Conservation (phyloP, 2,888 invertebrate species). For the Allophyes oxyacanthae region DNA sequence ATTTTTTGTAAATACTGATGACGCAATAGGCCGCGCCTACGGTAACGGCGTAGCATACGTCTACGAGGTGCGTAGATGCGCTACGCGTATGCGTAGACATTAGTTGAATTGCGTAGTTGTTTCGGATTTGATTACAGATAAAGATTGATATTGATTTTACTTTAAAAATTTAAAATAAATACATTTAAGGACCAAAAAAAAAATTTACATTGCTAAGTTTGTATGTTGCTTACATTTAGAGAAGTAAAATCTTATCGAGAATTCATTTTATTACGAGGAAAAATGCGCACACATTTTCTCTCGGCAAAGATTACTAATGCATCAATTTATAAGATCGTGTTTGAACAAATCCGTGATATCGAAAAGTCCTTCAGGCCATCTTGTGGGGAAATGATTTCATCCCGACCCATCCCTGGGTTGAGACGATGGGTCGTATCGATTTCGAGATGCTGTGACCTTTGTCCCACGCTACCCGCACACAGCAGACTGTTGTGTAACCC, state of each 20-base stretch:
- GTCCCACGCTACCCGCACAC: slow-evolving; percentile 28
- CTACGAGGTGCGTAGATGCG: slow-evolving; percentile 60
- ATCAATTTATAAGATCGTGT: slow-evolving; percentile 38
- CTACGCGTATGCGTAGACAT: slow-evolving; percentile 50
- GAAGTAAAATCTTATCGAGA: slow-evolving; percentile 6
- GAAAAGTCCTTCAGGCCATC: slow-evolving; percentile 20
- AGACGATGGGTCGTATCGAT: slow-evolving; percentile 54
- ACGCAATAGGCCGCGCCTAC: slow-evolving; percentile 26
- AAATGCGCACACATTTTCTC: slow-evolving; percentile 7
- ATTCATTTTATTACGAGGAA: slow-evolving; percentile 21
- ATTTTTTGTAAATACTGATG: slow-evolving; percentile 22
- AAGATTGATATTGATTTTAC: too few relatives aligned
- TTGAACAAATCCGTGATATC: slow-evolving; percentile 40
- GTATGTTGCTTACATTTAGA: background rate
- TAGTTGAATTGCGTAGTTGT: slow-evolving; percentile 1
- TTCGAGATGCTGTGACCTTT: slow-evolving; percentile 65
- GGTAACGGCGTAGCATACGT: slow-evolving; percentile 53
- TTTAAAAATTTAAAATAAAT: too few relatives aligned
- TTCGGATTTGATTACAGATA: background rate
- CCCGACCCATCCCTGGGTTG: slow-evolving; percentile 25
- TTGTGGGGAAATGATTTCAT: slow-evolving; percentile 39
- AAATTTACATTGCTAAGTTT: too few relatives aligned
- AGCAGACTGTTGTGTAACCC: slow-evolving; percentile 41
- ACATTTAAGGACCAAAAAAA: too few relatives aligned
- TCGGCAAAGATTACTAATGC: slow-evolving; percentile 24